These are phyloP conservation scores for Alligator mississippiensis DNA, from an alignment of 2,113 vertebrate genomes.

Conservation along the genomic window DNA sequence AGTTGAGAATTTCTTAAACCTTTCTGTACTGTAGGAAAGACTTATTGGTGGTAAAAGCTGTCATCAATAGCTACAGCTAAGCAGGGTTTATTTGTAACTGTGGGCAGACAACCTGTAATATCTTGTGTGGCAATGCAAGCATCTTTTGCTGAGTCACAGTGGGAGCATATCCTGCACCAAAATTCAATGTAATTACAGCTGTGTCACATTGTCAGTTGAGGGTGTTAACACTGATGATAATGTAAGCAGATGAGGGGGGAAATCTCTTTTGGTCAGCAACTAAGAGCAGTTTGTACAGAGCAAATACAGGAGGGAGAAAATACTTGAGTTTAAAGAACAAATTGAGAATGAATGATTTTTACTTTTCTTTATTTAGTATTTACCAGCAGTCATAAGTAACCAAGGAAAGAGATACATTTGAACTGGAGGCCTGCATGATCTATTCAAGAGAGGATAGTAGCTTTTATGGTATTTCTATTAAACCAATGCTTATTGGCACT, in stretches of 20 bases:
- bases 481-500: not conserved
- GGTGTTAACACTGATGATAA: not conserved
- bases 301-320: not conserved
- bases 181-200: not conserved
- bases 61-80: not conserved
- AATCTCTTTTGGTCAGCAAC: not conserved
- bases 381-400: not conserved
- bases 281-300: not conserved
- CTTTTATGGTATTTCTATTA: not conserved
- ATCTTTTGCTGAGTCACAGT: not conserved
- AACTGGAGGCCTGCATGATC: not conserved
- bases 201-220: not conserved
- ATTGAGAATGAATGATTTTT: no score
- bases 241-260: fast-evolving
- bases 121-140: not conserved
- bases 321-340: not conserved
- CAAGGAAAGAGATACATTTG: not conserved
- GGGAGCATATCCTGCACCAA: not conserved
- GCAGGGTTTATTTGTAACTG: fast-evolving
- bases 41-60: not conserved
- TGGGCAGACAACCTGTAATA: fast-evolving
- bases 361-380: not conserved
- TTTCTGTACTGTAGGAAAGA: not conserved
- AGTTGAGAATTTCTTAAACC: not conserved
- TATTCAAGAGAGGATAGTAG: not conserved